Evolutionary conservation across 1,140 invertebrate species (phyloP).

Genomic region (Rhynchophorus ferrugineus): DNA sequence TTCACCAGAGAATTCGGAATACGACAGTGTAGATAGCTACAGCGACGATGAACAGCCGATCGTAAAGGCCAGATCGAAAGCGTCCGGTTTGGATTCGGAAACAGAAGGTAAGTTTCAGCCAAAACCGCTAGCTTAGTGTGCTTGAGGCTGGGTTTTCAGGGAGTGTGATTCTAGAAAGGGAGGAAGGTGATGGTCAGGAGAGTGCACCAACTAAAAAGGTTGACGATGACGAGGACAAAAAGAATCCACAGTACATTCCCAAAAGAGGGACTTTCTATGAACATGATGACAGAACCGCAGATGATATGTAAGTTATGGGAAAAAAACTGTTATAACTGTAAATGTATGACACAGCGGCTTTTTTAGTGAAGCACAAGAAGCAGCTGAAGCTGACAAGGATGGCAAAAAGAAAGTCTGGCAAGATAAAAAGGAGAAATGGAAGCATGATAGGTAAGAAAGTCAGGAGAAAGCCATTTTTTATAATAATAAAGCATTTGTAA

Average conservation of each 20-base stretch:
- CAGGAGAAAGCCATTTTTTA: background rate
- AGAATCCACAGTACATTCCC: conserved; percentile 95
- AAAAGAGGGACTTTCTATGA: conserved; percentile 94
- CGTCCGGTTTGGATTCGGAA: conserved; percentile 24
- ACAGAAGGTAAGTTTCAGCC: conserved; percentile 20
- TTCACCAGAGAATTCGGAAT: conserved; percentile 32
- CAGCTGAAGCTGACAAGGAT: conserved; percentile 40
- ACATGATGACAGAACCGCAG: conserved; percentile 83
- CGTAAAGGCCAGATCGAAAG: conserved; percentile 23
- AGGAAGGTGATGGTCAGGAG: conserved; percentile 55
- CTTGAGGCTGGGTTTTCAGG: too few species aligned
- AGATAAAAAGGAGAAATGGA: conserved; percentile 70
- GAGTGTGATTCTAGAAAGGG: conserved; percentile 46
- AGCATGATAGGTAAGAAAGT: conserved; percentile 62
- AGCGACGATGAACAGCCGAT: conserved; percentile 29
- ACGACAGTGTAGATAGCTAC: conserved; percentile 36
- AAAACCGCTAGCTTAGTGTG: too few species aligned
- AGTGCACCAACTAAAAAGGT: conserved; percentile 59
- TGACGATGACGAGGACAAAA: conserved; percentile 88
- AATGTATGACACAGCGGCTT: background rate
- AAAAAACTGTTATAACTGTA: background rate
- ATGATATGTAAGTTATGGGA: conserved; percentile 49
- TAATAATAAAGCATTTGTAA: background rate
- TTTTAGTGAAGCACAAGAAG: conserved; percentile 35
- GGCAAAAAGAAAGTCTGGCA: conserved; percentile 52